A percentile compares a stretch with the other conserved stretches of the same genome.
phyloP scores from a whole-genome alignment of 2,888 invertebrate genomes.

The Deilephila elpenor region DNA sequence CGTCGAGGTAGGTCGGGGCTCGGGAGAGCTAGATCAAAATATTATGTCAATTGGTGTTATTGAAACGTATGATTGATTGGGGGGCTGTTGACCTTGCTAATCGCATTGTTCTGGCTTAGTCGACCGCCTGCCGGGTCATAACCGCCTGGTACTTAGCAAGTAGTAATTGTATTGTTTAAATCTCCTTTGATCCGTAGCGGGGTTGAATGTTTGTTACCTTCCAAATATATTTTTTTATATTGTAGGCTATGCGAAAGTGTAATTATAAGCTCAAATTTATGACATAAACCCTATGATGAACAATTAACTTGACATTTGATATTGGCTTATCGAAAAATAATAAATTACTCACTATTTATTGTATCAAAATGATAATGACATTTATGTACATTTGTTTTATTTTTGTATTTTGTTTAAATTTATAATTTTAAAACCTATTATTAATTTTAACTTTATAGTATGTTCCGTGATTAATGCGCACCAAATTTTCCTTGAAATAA shows the following conservation, averaged over 20 bases:
- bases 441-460: not conserved
- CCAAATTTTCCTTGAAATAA: not conserved
- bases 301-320: no score
- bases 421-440: not conserved
- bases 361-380: no score
- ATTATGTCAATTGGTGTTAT: constrained; percentile 49
- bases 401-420: no score
- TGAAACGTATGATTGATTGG: constrained; percentile 44
- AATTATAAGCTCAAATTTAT: no score
- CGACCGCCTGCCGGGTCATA: constrained; percentile 54
- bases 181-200: constrained; percentile 14
- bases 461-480: not conserved
- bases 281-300: no score
- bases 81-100: constrained; percentile 51
- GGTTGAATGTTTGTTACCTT: constrained; percentile 11
- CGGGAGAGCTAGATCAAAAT: constrained; percentile 57
- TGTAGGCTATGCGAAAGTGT: not conserved
- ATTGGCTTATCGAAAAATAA: no score
- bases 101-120: constrained; percentile 57
- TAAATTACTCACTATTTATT: no score
- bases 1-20: constrained; percentile 77
- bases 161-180: constrained; percentile 27
- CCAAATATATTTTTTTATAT: not conserved
- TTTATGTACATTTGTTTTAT: no score
- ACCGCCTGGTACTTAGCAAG: constrained; percentile 44